A percentile compares a stretch with the other conserved stretches of the same genome.
Evolutionary conservation across 92 coral and sea anemone genomes (phyloP).

Genomic region (Phenganax marumi): DNA sequence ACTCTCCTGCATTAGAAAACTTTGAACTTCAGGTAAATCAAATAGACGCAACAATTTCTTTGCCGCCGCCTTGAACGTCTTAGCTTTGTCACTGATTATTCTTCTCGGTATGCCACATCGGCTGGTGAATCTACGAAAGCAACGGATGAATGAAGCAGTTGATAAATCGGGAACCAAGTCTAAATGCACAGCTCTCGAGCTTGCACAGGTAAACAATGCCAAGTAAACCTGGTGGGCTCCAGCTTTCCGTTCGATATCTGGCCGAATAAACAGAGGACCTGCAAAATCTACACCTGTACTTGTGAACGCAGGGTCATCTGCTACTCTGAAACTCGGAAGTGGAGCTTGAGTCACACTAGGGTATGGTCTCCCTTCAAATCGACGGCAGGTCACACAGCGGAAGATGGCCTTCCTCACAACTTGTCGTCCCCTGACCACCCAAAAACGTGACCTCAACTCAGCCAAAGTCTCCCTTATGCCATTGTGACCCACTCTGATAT

Average conservation of each 20-base stretch:
- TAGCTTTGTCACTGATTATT: conserved; percentile 16
- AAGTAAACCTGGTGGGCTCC: no score
- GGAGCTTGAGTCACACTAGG: conserved; percentile 32
- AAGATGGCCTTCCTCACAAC: conserved; percentile 34
- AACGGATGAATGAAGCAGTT: not conserved
- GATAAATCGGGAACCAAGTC: not conserved
- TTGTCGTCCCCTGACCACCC: conserved; percentile 44
- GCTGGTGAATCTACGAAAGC: conserved; percentile 12
- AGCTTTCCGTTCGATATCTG: no score
- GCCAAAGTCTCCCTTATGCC: conserved; percentile 43
- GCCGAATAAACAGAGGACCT: no score
- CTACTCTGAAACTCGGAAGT: conserved; percentile 26
- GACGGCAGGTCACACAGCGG: conserved; percentile 29
- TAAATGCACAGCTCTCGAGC: conserved; percentile 15
- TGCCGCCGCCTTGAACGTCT: not conserved
- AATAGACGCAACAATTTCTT: not conserved
- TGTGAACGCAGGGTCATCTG: not conserved
- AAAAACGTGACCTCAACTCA: conserved; percentile 44
- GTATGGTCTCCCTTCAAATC: conserved; percentile 32
- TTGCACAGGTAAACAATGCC: conserved; percentile 12
- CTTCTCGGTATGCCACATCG: not conserved
- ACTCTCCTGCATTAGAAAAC: conserved; percentile 10
- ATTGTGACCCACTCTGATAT: conserved; percentile 42
- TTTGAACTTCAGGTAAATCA: conserved; percentile 8
- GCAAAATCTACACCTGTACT: not conserved